These are phyloP conservation scores for Halictus quadricinctus DNA, from an alignment of 2,888 invertebrate species.

Conservation along the genomic window DNA sequence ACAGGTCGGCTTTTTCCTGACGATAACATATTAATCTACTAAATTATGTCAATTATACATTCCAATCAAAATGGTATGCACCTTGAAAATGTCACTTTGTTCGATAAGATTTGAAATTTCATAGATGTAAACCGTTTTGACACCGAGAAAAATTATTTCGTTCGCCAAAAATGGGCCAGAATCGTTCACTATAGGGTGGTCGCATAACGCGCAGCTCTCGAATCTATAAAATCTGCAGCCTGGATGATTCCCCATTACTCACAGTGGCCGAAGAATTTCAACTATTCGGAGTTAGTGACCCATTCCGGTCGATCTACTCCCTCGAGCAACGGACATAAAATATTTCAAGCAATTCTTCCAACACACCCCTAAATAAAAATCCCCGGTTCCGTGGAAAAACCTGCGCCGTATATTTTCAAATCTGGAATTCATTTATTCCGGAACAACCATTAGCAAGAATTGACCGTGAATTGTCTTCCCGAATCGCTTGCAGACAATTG, in stretches of 20 bases:
- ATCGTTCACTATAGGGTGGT: background rate
- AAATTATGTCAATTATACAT: background rate
- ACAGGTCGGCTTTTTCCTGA: background rate
- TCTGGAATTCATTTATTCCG: background rate
- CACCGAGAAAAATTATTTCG: background rate
- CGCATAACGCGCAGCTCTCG: background rate
- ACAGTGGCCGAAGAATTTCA: background rate
- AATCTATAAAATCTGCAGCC: background rate
- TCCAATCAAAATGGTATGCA: background rate
- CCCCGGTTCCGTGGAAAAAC: background rate
- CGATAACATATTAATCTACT: background rate
- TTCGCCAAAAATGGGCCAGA: background rate
- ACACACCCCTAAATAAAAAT: background rate
- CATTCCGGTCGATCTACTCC: background rate
- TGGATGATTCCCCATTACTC: background rate
- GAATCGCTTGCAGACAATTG: conserved; percentile 32
- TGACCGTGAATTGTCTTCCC: background rate
- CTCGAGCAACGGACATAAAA: background rate
- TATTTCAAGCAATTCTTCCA: background rate
- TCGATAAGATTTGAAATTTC: background rate
- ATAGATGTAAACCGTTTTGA: background rate
- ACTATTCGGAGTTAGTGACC: background rate
- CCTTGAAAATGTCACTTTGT: background rate
- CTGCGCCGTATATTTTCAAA: background rate
- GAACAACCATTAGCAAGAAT: background rate